Base-by-base conservation (phyloP, 2,797 vertebrate genomes). In the Anabacerthia variegaticeps region DNA sequence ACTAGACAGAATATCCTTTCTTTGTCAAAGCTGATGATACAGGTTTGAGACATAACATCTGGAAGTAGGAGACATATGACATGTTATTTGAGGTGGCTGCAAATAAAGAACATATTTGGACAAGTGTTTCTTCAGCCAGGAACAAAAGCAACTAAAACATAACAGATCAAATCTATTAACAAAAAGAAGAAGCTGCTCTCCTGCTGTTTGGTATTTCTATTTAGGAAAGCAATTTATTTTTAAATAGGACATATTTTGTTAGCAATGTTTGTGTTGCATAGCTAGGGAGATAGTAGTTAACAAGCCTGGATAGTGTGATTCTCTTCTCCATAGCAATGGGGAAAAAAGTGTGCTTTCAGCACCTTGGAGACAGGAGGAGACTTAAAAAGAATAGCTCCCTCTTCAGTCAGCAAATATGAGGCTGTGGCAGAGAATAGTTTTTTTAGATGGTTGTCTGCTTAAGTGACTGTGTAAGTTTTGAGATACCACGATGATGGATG, bases 401-500 rank as follows among this genome's bases (percentile, higher is more conserved):
- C 79, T 93, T 82, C 46, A 86, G 69, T 63, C 66, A 68, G 65
- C 82, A 85, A 72, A 48, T 55, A 51, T 30, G 58, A 78, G 51
- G 28, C 58, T 80, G 20, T 83, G 59, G 28, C 66, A 10, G 19
- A 76, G 77, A 91, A 81, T 0, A 74, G 41, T 56, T 85, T 89
- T 89, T 94, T 69, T 55, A 59, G 75, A 59, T 34, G 26, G 56
- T 69, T 5, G 0, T 78, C 76, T 81, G 43, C 66, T 85, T 89
- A 93, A 92, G 48, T 56, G 76, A 36, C 62, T 83, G 46, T 73
- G 62, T 78, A 92, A 94, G 69, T 86, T 85, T 46, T 86, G 68
- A 88, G 85, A 54, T 68, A 88, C 28, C 51, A 80, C 27, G 71
- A 72, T 94, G 91, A 97, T 88, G 75, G 84, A 96, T 94, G 81